Base-by-base conservation (phyloP, 2,113 vertebrate genomes). In the Coptodon rendalli region DNA sequence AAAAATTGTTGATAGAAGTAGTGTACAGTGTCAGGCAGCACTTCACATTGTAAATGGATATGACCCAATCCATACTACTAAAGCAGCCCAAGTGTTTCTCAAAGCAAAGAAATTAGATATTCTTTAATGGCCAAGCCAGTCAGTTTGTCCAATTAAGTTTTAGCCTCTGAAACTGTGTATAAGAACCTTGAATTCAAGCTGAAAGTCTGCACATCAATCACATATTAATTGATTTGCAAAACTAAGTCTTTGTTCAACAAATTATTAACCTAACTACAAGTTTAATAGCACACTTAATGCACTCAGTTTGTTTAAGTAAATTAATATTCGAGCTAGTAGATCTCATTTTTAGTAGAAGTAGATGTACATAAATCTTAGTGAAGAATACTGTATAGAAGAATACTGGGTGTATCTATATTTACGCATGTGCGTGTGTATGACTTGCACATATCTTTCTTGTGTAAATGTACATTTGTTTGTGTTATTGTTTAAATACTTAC, bases 281-380 rank as follows among this genome's bases (percentile, higher is more conserved):
- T 40, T 40, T 40, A 40, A 40, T 40, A 40, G 4, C 4, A 40
- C 38, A 2, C 4, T 40, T 38, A 38, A 38, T 38, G 9, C 36
- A 9, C 36, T 38, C 9, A 38, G 9, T 9, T 38, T 38, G 36
- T 38, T 40, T 40, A 40, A 40, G 38, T 38, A 38, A 10, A 38
- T 40, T 1, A 5, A 40, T 40, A 66, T 66, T 66, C 2, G 0
- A 38, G 3, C 0, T 66, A 38, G 17, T 0, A n/a, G 34, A 66
- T 66, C 34, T 66, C 6, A 66, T 2, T n/a, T 66, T 38, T 66
- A 22, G 34, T 66, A 66, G 17, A 66, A 38, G 17, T 38, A 38
- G 61, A 1, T 36, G 31, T 66, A 38, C 31, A n/a, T 36, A 38
- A 36, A 38, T 38, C 31, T 66, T 66, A 66, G 31, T 66, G 61